A percentile compares a stretch with the other conserved stretches of the same genome.
These are phyloP conservation scores for Horisme vitalbata DNA, from an alignment of 2,888 invertebrate genomes.

Conservation along the genomic window DNA sequence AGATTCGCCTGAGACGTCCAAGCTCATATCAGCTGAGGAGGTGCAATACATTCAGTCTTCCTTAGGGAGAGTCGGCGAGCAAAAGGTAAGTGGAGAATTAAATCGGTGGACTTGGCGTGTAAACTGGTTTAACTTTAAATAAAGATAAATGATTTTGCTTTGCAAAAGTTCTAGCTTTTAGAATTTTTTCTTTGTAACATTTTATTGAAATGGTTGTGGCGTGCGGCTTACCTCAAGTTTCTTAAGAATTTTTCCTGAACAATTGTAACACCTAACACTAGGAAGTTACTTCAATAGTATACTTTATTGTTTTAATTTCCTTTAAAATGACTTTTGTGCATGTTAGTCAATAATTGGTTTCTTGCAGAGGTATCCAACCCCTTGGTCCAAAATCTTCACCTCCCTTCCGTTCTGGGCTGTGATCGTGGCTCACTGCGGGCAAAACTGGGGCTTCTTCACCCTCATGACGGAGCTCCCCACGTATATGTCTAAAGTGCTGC, in stretches of 20 bases:
- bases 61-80: conserved; percentile 62
- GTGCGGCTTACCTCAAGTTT: too few relatives aligned
- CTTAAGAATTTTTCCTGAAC: too few relatives aligned
- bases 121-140: background rate
- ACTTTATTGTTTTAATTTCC: too few relatives aligned
- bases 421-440: conserved; percentile 85
- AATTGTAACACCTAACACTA: too few relatives aligned
- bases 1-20: conserved; percentile 84
- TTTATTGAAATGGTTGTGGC: too few relatives aligned
- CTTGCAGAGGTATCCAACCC: conserved; percentile 78
- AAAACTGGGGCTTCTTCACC: conserved; percentile 90
- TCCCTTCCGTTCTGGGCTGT: conserved; percentile 86
- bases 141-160: background rate
- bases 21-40: conserved; percentile 85
- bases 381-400: conserved; percentile 86
- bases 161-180: too few relatives aligned
- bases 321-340: too few relatives aligned
- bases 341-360: background rate
- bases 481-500: conserved; percentile 85
- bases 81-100: conserved; percentile 49
- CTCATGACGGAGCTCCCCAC: conserved; percentile 88
- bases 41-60: conserved; percentile 85
- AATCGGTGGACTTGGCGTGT: background rate
- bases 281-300: too few relatives aligned
- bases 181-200: too few relatives aligned